Base-by-base conservation (phyloP, 2,113 vertebrate genomes). In the Oryzias javanicus region DNA sequence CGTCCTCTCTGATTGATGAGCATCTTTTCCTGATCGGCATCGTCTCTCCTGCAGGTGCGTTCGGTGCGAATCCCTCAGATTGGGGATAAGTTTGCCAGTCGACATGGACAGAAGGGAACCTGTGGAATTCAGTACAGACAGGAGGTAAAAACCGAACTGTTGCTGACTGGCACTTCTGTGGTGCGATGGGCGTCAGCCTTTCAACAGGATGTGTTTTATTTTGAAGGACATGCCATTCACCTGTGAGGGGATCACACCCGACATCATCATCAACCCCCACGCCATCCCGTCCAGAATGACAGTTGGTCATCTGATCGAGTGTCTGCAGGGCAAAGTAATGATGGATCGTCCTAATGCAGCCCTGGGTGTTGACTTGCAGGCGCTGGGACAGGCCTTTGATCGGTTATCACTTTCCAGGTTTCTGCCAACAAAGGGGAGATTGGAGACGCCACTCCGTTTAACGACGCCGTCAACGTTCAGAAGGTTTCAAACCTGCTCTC, bases 241-340 rank as follows among this genome's bases (percentile, higher is more conserved):
- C 0, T 99, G 97, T 60, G 97, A 99, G 82, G 97, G 97, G 22
- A 97, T 99, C 81, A 98, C 96, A 1, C 97, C 97, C 1, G 97
- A 99, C 79, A 98, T 99, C 78, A 99, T 99, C 86, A 99, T 99
- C 83, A 99, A 99, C 65, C 97, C 97, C 7, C 97, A 98, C 40
- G 97, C 97, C 90, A 98, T 98, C 87, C 97, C 97, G 6, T 98
- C 97, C 74, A 94, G 97, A 14, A 98, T 99, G 97, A 99, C 97
- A 22, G 96, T 99, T 57, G 97, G 97, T 79, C 97, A 98, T 92
- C 92, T 99, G 90, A 99, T 99, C 64, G 97, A 99, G 87, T 98
- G 97, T 84, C 92, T 99, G 71, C 97, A 99, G 88, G 97, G 97
- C n/a, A 99, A 99, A 94, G 97, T 98, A 46, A 65, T 18, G 5